Conservation (phyloP, 2,113 vertebrate genomes). For the Mus pahari region DNA sequence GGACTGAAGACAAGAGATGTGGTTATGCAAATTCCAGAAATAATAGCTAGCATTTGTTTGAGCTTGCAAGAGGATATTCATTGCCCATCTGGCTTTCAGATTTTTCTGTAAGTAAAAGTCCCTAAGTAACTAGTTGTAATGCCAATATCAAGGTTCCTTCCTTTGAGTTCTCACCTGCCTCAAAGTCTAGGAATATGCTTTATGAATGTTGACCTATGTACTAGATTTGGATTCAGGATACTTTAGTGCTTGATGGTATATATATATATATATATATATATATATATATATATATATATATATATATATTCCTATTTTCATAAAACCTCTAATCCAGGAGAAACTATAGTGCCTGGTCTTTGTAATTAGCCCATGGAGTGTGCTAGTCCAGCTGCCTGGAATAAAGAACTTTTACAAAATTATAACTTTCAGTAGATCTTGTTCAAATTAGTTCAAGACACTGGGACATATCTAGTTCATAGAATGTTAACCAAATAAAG, state of each 20-base stretch:
- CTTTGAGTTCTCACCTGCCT: neutral
- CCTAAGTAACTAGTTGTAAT: neutral
- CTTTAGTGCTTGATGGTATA: too few relatives aligned
- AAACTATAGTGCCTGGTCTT: neutral
- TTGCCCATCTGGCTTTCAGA: neutral
- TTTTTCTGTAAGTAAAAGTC: constrained; percentile 29
- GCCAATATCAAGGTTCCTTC: neutral
- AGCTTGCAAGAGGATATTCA: constrained; percentile 16
- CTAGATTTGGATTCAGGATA: neutral
- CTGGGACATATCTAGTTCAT: neutral
- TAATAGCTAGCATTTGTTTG: constrained; percentile 69
- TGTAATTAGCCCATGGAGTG: neutral
- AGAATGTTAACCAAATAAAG: neutral
- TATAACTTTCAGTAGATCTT: neutral
- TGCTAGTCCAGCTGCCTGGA: neutral
- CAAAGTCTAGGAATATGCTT: neutral
- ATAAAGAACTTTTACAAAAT: neutral
- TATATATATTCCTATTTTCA: neutral
- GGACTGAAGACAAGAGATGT: constrained; percentile 42
- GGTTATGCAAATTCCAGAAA: constrained; percentile 71
- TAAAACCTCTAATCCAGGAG: neutral
- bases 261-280: neutral
- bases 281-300: neutral
- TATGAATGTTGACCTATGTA: neutral
- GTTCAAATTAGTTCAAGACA: neutral